phyloP scores from a whole-genome alignment of 2,797 vertebrate genomes.

The Takifugu ocellatus region DNA sequence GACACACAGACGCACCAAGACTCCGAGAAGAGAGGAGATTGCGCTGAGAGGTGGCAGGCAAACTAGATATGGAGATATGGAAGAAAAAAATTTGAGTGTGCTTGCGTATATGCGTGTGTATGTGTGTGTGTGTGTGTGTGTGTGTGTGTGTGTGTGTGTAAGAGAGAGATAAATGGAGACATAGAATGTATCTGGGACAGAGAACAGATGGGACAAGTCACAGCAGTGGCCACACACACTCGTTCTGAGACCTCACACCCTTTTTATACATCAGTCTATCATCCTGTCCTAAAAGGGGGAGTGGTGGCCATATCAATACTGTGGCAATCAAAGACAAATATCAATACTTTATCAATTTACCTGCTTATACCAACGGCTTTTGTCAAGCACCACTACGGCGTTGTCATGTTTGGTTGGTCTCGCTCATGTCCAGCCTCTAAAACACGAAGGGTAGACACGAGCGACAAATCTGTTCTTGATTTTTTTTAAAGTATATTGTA shows the following conservation, averaged over 20 bases:
- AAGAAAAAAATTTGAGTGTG: neutral
- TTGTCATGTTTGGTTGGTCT: no score
- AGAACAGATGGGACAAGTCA: slow-evolving; percentile 33
- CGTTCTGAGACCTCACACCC: slow-evolving; percentile 16
- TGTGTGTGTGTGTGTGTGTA: neutral
- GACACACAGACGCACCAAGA: slow-evolving; percentile 15
- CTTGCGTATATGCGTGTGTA: slow-evolving; percentile 1
- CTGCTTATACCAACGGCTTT: slow-evolving; percentile 6
- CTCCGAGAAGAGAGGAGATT: slow-evolving; percentile 18
- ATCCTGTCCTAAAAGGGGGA: slow-evolving; percentile 6
- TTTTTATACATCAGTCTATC: slow-evolving; percentile 9
- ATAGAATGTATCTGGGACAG: slow-evolving; percentile 23
- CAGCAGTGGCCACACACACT: slow-evolving; percentile 28
- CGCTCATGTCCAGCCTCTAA: no score
- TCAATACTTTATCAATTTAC: neutral
- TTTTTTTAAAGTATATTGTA: neutral
- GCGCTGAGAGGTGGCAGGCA: slow-evolving; percentile 6
- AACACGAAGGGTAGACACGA: no score
- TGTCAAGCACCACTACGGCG: no score
- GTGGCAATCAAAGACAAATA: slow-evolving; percentile 22
- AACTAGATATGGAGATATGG: slow-evolving; percentile 21
- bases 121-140: slow-evolving; percentile 1
- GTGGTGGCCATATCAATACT: slow-evolving; percentile 17
- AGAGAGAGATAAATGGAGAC: slow-evolving; percentile 4
- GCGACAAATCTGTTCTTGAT: neutral